These are phyloP conservation scores for Formicarius rufipectus DNA, from an alignment of 2,113 vertebrate genomes.

Conservation along the genomic window DNA sequence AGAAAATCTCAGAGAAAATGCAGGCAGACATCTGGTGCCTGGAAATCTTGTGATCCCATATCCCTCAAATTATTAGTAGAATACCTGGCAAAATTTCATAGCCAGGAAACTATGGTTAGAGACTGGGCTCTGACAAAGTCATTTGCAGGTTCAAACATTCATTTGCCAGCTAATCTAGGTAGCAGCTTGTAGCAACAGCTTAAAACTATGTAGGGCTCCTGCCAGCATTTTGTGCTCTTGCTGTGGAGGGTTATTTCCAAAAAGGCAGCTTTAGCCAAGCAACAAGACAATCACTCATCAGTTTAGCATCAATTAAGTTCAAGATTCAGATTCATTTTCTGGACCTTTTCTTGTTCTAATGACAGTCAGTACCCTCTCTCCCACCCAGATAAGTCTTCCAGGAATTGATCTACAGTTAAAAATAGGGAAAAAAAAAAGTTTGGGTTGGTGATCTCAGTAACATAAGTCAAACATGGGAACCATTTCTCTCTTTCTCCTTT, in stretches of 20 bases:
- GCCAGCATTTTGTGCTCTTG: not conserved
- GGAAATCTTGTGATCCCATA: not conserved
- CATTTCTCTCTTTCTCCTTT: not conserved
- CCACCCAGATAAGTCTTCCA: not conserved
- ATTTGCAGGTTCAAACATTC: not conserved
- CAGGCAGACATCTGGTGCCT: not conserved
- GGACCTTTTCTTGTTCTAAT: not conserved
- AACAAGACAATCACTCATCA: not conserved
- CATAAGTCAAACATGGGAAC: not conserved
- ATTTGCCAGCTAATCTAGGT: conserved; percentile 23
- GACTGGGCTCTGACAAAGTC: not conserved
- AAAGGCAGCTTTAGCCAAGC: not conserved
- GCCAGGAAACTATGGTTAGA: not conserved
- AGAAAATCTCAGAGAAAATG: not conserved
- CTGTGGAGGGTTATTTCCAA: not conserved
- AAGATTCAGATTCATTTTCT: not conserved
- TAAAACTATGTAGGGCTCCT: not conserved
- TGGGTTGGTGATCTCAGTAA: not conserved
- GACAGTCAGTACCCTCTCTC: not conserved
- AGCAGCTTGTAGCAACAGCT: conserved; percentile 33
- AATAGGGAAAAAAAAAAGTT: not conserved
- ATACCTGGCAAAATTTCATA: not conserved
- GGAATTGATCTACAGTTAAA: not conserved
- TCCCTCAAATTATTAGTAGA: not conserved
- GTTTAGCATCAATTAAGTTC: not conserved